Evolutionary conservation across 2,797 vertebrate genomes (phyloP).

Genomic region (Rhyacichthys aspro): DNA sequence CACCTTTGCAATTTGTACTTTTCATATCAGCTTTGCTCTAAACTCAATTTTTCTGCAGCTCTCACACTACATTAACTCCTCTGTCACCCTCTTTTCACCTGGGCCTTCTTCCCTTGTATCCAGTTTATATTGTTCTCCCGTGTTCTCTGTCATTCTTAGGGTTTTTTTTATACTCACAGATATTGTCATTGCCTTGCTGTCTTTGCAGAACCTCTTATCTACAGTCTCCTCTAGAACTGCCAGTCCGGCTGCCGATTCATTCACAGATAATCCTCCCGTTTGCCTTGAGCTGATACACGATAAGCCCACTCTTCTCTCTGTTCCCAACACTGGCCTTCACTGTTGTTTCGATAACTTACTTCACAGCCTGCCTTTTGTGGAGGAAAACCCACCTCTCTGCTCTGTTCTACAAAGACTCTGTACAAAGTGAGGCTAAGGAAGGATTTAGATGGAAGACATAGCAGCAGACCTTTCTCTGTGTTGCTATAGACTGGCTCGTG

Average conservation of each 20-base stretch:
- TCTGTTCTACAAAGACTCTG: constrained; percentile 38
- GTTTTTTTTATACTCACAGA: constrained; percentile 31
- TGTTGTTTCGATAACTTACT: constrained; percentile 60
- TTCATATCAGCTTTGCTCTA: constrained; percentile 49
- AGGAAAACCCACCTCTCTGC: constrained; percentile 15
- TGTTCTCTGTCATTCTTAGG: constrained; percentile 7
- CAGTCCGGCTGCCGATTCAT: constrained; percentile 68
- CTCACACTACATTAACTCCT: constrained; percentile 46
- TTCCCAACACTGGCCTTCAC: constrained; percentile 43
- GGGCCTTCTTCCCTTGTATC: constrained; percentile 17
- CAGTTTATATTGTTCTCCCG: constrained; percentile 5
- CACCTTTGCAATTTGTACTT: constrained; percentile 49
- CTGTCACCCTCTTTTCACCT: constrained; percentile 10
- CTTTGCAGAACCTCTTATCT: constrained; percentile 71
- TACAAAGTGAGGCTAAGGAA: constrained; percentile 27
- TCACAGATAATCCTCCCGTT: constrained; percentile 69
- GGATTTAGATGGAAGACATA: constrained; percentile 39
- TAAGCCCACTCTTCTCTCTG: constrained; percentile 56
- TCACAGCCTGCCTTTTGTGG: constrained; percentile 8
- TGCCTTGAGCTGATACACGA: constrained; percentile 65
- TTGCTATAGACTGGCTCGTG: constrained; percentile 55
- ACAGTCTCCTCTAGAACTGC: constrained; percentile 60
- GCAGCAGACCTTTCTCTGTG: constrained; percentile 40
- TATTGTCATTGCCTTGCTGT: constrained; percentile 34
- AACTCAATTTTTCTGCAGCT: constrained; percentile 58